phyloP scores from a whole-genome alignment of 2,113 vertebrate species.

The Macquaria ambigua region DNA sequence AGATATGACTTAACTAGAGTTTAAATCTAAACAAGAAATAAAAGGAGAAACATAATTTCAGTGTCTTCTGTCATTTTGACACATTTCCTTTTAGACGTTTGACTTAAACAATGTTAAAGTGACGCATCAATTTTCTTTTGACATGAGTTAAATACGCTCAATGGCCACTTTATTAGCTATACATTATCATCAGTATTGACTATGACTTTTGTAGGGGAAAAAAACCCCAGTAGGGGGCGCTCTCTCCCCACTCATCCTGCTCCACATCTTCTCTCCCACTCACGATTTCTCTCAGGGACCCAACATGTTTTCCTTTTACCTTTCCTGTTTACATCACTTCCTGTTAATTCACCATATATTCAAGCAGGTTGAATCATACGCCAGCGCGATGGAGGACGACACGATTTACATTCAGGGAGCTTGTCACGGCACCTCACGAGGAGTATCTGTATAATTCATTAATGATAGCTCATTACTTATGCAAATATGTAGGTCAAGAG shows the following conservation, averaged over 20 bases:
- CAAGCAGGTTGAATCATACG: neutral
- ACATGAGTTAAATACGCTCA: too few relatives aligned
- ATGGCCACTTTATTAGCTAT: too few relatives aligned
- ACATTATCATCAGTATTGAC: neutral
- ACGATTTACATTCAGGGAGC: neutral
- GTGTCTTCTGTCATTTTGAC: too few relatives aligned
- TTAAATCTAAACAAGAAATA: too few relatives aligned
- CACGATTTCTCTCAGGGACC: neutral
- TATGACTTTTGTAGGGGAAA: neutral
- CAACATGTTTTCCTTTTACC: constrained; percentile 8
- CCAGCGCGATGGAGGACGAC: neutral
- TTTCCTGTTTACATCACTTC: constrained; percentile 3
- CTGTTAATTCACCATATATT: constrained; percentile 11
- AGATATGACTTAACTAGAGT: too few relatives aligned
- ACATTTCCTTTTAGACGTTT: too few relatives aligned
- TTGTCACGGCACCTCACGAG: neutral
- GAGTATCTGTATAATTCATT: constrained; percentile 32
- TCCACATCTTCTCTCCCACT: neutral
- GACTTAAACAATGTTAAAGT: too few relatives aligned
- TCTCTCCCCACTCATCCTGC: constrained; percentile 7
- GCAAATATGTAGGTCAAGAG: constrained; percentile 69
- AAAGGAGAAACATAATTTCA: too few relatives aligned
- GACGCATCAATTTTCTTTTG: too few relatives aligned
- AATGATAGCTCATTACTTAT: constrained; percentile 45
- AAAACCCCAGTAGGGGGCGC: constrained; percentile 40